phyloP scores from a whole-genome alignment of 92 coral and sea anemone genomes.

The Galaxea fascicularis region DNA sequence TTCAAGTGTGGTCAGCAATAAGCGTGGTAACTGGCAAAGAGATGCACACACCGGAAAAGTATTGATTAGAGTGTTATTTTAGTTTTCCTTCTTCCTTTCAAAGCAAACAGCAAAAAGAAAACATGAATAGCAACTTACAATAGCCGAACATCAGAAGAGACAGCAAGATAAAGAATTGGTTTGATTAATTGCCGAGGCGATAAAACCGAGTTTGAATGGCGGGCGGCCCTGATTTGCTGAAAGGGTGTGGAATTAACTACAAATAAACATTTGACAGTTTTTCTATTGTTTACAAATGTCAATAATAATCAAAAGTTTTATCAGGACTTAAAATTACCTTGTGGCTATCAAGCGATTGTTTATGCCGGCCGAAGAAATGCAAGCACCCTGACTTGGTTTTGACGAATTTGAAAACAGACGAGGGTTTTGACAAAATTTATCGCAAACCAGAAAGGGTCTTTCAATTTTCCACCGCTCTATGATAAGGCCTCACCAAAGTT shows the following conservation, averaged over 20 bases:
- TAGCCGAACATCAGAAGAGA: conserved; percentile 63
- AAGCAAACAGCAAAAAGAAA: conserved; percentile 78
- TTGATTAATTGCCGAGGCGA: conserved; percentile 71
- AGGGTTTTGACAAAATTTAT: not conserved
- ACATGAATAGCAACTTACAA: conserved; percentile 67
- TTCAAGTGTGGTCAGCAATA: conserved; percentile 71
- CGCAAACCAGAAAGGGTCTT: not conserved
- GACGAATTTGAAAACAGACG: not conserved
- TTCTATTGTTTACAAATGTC: conserved; percentile 54
- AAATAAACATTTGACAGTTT: conserved; percentile 59
- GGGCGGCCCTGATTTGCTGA: conserved; percentile 46
- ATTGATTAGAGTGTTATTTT: conserved; percentile 79
- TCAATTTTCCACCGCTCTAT: not conserved
- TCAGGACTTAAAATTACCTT: conserved; percentile 57
- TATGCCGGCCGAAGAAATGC: not conserved
- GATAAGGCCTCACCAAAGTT: not conserved
- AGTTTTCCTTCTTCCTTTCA: conserved; percentile 73
- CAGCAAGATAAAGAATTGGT: conserved; percentile 68
- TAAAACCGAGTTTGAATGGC: conserved; percentile 50
- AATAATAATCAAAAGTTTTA: conserved; percentile 53
- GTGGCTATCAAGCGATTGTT: conserved; percentile 23
- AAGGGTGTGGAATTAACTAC: conserved; percentile 62
- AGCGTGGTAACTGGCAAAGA: conserved; percentile 53
- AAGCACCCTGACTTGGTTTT: not conserved
- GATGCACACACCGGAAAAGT: conserved; percentile 81